Conservation (phyloP, 2,113 vertebrate species). For the Lutjanus erythropterus region DNA sequence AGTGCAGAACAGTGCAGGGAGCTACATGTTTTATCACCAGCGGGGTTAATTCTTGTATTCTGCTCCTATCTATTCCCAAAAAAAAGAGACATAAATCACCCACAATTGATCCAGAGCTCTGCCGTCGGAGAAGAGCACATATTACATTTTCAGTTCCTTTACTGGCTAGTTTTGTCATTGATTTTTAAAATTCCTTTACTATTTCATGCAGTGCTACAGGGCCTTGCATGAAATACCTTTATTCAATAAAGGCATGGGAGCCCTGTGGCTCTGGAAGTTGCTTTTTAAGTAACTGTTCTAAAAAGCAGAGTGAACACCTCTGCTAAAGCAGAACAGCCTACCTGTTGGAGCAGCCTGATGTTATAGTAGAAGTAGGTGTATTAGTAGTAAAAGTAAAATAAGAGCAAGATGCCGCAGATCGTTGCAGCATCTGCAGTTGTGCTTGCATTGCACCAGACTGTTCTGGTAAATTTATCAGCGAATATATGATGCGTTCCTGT, state of each 20-base stretch:
- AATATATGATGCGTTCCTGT: not conserved
- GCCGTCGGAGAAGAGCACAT: conserved; percentile 1
- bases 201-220: not conserved
- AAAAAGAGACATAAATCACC: conserved; percentile 25
- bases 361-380: no score
- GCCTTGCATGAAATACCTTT: conserved; percentile 4
- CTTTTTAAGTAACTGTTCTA: not conserved
- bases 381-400: no score
- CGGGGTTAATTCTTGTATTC: not conserved
- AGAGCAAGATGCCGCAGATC: no score
- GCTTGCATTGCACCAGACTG: not conserved
- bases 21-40: not conserved
- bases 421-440: not conserved
- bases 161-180: not conserved
- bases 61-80: conserved; percentile 2
- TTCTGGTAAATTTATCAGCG: not conserved
- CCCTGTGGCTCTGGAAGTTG: not conserved
- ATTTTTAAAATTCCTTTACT: not conserved
- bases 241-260: not conserved
- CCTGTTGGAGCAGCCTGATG: no score
- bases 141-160: not conserved
- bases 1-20: not conserved
- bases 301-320: not conserved
- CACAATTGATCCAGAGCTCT: conserved; percentile 21
- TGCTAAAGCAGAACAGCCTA: no score